Evolutionary conservation across 2,888 invertebrate species (phyloP), one percentile per base, ranked within the genome.

Genomic region (Pyrgus malvae): DNA sequence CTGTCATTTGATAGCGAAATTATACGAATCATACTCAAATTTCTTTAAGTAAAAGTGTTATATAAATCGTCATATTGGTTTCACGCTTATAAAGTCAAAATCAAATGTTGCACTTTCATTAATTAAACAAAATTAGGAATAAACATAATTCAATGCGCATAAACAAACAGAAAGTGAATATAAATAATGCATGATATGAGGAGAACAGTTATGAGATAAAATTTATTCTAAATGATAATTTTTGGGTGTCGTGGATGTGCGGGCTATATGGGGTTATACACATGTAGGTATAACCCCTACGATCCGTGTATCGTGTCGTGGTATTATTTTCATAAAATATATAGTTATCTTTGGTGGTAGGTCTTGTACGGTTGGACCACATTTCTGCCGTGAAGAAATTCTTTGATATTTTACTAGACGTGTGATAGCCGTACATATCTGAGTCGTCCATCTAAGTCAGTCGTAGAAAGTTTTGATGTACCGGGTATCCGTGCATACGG

Each of bases 91-190:
- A 37, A 29, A 41, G 4, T 31, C 33, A 11, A 37, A 12, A 12
- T 16, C 2, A 19, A 19, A 17, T 27, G 27, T 19, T 53, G 53
- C 53, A 45, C 53, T 53, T 53, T 53, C 53, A 16, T 53, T 53
- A 53, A 38, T 53, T 51, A 51, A 44, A 44, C 44, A 51, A 37
- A 44, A 21, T 44, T 29, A 45, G 27, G 33, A 42, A 38, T 31
- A 45, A 38, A 21, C 14, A 53, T 53, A 38, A 53, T 48, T 38
- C 27, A 38, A 27, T 38, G 51, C 23, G 49, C 44, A 29, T 53
- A 45, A 16, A 29, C 53, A 53, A 53, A 38, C 53, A 45, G 53
- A 53, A 53, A 53, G 38, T 38, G 44, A 45, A 38, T 53, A 53
- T 53, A 45, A 45, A 53, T 53, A 17, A 35, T 33, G 44, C 27